These are phyloP conservation scores for Pseudococcus viburni DNA, from an alignment of 2,888 invertebrate genomes.

Conservation along the genomic window DNA sequence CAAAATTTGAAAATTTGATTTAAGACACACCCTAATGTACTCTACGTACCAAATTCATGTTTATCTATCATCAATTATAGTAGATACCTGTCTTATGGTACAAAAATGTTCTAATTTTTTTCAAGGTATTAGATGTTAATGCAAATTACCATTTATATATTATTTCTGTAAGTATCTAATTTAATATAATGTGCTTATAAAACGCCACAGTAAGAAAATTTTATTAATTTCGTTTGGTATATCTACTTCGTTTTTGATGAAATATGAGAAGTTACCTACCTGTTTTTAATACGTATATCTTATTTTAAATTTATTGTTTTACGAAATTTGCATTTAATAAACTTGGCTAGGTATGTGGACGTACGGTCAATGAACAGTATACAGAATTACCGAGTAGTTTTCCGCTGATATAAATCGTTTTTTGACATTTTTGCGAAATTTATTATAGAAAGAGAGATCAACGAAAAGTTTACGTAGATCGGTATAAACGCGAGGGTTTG, in stretches of 20 bases:
- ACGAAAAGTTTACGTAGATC: neutral
- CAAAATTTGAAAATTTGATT: too few species aligned
- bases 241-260: neutral
- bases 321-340: neutral
- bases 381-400: neutral
- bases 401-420: neutral
- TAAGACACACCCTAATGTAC: too few species aligned
- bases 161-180: too few species aligned
- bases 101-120: too few species aligned
- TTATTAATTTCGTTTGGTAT: neutral
- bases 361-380: neutral
- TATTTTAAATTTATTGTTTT: neutral
- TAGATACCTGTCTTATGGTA: neutral
- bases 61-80: neutral
- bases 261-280: neutral
- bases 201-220: neutral
- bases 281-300: neutral
- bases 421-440: slow-evolving; percentile 9
- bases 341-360: neutral
- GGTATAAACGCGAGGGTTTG: neutral
- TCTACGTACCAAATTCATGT: neutral
- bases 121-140: neutral
- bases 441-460: neutral
- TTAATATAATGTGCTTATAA: neutral
- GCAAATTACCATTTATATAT: neutral